These are phyloP conservation scores for Alligator sinensis DNA, from an alignment of 2,113 vertebrate genomes.

Conservation along the genomic window DNA sequence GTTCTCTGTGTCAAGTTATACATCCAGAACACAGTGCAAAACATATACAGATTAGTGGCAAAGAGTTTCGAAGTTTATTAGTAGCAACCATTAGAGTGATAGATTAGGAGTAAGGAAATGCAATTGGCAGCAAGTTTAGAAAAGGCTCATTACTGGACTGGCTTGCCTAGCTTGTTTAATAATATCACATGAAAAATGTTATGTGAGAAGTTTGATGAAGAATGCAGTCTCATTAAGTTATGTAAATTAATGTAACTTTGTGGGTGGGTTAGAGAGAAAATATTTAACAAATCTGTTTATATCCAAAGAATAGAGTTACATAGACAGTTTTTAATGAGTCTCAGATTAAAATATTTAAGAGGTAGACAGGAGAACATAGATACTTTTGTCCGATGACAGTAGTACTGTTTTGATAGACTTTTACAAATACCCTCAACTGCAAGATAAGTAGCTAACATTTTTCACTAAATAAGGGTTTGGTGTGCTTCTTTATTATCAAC, in stretches of 20 bases:
- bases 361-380: conserved; percentile 6
- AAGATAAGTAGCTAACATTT: not conserved
- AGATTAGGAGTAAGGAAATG: conserved; percentile 70
- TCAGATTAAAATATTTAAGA: conserved; percentile 61
- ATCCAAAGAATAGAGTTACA: conserved; percentile 8
- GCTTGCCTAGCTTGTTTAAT: conserved; percentile 60
- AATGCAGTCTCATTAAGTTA: conserved; percentile 69
- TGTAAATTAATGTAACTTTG: conserved; percentile 64
- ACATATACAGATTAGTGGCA: conserved; percentile 61
- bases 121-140: conserved; percentile 73
- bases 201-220: conserved; percentile 70
- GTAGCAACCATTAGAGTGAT: conserved; percentile 70
- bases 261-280: conserved; percentile 66
- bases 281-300: conserved; percentile 67
- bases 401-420: not conserved
- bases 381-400: not conserved
- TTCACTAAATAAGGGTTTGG: conserved; percentile 10
- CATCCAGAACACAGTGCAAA: conserved; percentile 63
- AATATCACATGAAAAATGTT: conserved; percentile 63
- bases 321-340: conserved; percentile 58
- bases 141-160: conserved; percentile 58
- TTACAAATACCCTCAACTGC: not conserved
- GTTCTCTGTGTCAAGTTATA: conserved; percentile 66
- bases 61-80: conserved; percentile 61
- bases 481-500: conserved; percentile 1